Evolutionary conservation across 2,113 vertebrate species (phyloP), one percentile per base, ranked within the genome.

Genomic region (Andinoacara biseriatus): DNA sequence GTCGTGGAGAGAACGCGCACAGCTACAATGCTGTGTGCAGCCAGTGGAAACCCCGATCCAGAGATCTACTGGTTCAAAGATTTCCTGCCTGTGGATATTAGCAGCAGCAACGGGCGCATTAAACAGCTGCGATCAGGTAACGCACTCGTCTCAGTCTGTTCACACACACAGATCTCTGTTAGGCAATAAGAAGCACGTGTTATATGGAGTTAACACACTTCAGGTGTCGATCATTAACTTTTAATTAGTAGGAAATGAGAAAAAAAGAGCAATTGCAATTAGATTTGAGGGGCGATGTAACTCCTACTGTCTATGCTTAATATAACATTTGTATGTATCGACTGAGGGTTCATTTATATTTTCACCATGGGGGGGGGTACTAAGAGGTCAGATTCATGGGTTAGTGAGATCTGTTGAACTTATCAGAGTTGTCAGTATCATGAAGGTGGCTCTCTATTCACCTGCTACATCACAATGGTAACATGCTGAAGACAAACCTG

Each of bases 31-130:
- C 94, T 99, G 52, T 99, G 98, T 15, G 98, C 98, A 2, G 98
- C 98, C 75, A 98, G 98, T 0, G 98, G 98, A 1, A 97, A 97
- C 87, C 98, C 98, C 0, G 98, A 99, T 80, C 98, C 98, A 0
- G 97, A 99, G 94, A 99, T 99, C 93, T 96, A 96, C 91, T 99
- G 98, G 98, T 99, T 98, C 92, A 99, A 99, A 93, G 98, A 99
- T 87, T 99, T 99, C 85, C 94, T 99, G 29, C 98, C 98, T 4
- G 98, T 99, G 0, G 98, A 99, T 89, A 97, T 97, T 0, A 92
- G 96, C 26, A 95, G 95, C 52, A 98, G 96, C 95, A 97, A 97
- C 0, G 98, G 98, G 2, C 95, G 98, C 76, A 98, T 99, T 86
- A 99, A 99, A 77, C 98, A 99, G 80, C 97, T 99, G 62, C 97